These are phyloP conservation scores for Nomia melanderi DNA, from an alignment of 1,140 invertebrate genomes.

Conservation along the genomic window DNA sequence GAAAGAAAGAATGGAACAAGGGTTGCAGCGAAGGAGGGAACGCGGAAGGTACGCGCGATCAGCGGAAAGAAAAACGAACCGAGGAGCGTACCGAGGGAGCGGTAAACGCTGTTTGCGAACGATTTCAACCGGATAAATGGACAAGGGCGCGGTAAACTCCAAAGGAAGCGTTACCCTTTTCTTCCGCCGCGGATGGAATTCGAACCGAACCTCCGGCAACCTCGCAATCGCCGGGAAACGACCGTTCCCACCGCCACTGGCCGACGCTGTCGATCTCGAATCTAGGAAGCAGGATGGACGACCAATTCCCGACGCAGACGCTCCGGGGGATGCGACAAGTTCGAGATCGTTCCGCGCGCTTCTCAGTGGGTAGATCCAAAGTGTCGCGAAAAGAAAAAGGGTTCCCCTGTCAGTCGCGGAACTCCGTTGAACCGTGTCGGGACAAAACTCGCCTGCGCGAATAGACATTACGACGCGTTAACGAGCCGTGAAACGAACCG, in stretches of 20 bases:
- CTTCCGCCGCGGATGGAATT: not conserved
- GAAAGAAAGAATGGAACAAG: slow-evolving; percentile 6
- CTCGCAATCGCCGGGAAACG: too few species aligned
- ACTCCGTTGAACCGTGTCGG: slow-evolving; percentile 23
- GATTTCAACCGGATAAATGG: slow-evolving; percentile 38
- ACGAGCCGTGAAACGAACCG: slow-evolving; percentile 68
- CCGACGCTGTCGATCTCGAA: too few species aligned
- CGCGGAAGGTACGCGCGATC: slow-evolving; percentile 24
- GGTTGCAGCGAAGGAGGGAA: not conserved
- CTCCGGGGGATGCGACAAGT: too few species aligned
- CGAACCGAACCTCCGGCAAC: too few species aligned
- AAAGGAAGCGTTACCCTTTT: slow-evolving; percentile 29
- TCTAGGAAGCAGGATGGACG: too few species aligned
- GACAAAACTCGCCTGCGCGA: slow-evolving; percentile 29
- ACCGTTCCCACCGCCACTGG: too few species aligned
- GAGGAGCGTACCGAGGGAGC: slow-evolving; percentile 12
- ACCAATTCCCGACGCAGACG: too few species aligned
- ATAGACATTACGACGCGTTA: slow-evolving; percentile 44
- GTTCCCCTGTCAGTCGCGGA: slow-evolving; percentile 24
- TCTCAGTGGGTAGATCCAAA: too few species aligned
- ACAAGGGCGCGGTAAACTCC: not conserved
- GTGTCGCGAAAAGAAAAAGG: too few species aligned
- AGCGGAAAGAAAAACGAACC: slow-evolving; percentile 13
- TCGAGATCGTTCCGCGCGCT: too few species aligned
- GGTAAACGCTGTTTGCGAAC: slow-evolving; percentile 23